phyloP scores from a whole-genome alignment of 2,797 vertebrate genomes.

The Macropus fuliginosus region DNA sequence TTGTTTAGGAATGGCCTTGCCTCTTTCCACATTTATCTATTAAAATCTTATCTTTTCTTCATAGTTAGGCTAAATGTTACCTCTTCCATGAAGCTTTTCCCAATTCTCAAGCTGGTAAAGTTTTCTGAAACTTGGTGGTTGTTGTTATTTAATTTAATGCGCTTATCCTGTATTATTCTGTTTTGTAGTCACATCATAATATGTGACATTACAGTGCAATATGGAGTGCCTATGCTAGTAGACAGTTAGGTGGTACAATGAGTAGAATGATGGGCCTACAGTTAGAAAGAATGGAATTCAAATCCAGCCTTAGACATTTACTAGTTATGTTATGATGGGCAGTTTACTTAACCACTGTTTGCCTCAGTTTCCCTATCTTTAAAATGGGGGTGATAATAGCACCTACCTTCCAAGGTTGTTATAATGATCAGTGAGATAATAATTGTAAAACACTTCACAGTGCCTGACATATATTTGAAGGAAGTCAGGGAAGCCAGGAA shows the following conservation, averaged over 20 bases:
- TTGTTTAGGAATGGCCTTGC: constrained; percentile 8
- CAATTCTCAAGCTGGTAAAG: background rate
- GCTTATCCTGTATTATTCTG: background rate
- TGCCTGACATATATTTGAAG: background rate
- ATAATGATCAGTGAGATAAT: background rate
- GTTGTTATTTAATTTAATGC: background rate
- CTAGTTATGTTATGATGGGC: background rate
- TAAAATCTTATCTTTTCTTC: background rate
- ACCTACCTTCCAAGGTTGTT: background rate
- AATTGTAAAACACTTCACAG: background rate
- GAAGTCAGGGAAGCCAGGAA: background rate
- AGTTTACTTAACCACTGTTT: background rate
- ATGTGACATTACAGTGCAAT: background rate
- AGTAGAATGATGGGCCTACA: background rate
- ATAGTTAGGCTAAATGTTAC: background rate
- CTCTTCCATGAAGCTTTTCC: background rate
- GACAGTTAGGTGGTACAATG: background rate
- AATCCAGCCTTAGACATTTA: background rate
- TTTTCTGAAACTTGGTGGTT: background rate
- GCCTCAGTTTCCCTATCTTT: background rate
- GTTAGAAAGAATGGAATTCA: background rate
- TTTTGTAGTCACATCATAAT: background rate
- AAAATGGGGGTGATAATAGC: background rate
- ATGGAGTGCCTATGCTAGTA: background rate
- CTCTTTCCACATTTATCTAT: background rate